Evolutionary conservation across 2,888 invertebrate species (phyloP).

Genomic region (Eudemis profundana): DNA sequence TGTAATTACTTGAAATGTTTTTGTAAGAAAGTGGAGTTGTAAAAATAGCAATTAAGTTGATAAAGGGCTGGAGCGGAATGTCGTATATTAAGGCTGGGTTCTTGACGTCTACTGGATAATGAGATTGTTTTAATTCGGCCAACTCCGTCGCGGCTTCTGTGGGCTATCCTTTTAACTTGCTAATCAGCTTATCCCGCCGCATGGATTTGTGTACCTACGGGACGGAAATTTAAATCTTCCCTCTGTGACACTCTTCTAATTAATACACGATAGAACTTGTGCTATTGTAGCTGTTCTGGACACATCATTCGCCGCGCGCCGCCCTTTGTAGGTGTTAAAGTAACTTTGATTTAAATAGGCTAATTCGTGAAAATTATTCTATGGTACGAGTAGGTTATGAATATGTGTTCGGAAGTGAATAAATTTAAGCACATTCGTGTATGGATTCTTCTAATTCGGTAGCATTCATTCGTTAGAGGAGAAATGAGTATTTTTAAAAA

Average conservation of each 20-base stretch:
- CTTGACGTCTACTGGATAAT: slow-evolving; percentile 63
- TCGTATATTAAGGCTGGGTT: slow-evolving; percentile 58
- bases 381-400: too few species aligned
- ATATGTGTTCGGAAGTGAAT: too few species aligned
- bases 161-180: slow-evolving; percentile 71
- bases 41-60: slow-evolving; percentile 52
- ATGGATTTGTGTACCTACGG: slow-evolving; percentile 66
- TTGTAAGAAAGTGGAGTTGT: slow-evolving; percentile 42
- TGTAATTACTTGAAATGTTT: slow-evolving; percentile 23
- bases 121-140: slow-evolving; percentile 73
- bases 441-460: too few species aligned
- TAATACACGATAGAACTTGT: slow-evolving; percentile 50
- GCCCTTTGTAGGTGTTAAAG: slow-evolving; percentile 20
- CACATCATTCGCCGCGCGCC: neutral
- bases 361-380: too few species aligned
- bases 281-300: slow-evolving; percentile 8
- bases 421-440: too few species aligned
- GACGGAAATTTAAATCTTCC: slow-evolving; percentile 58
- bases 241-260: slow-evolving; percentile 58
- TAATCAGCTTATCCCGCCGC: slow-evolving; percentile 74
- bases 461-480: too few species aligned
- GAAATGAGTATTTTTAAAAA: too few species aligned
- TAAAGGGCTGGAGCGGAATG: slow-evolving; percentile 48
- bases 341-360: slow-evolving; percentile 1
- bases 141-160: slow-evolving; percentile 60